phyloP scores from a whole-genome alignment of 2,888 invertebrate genomes.

The Synergus umbraculus region DNA sequence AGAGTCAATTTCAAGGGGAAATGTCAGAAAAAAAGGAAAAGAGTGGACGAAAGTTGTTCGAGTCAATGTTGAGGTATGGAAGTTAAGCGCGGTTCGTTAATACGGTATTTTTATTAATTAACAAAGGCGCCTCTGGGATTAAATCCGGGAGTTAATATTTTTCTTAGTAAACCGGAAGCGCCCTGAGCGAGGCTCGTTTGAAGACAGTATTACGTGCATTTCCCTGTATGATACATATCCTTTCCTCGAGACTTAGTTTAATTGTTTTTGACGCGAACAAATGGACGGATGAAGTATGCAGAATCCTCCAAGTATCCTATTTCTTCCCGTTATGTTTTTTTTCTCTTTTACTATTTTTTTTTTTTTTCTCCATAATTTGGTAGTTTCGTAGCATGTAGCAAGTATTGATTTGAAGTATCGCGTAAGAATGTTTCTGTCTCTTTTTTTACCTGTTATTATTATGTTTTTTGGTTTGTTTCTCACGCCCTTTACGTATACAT shows the following conservation, averaged over 20 bases:
- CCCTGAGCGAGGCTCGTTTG: constrained; percentile 52
- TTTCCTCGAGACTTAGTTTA: constrained; percentile 27
- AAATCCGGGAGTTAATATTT: neutral
- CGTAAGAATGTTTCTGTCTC: constrained; percentile 59
- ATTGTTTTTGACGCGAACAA: constrained; percentile 30
- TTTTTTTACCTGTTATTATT: constrained; percentile 58
- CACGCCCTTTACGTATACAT: constrained; percentile 28
- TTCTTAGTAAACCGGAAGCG: neutral
- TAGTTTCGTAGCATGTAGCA: constrained; percentile 58
- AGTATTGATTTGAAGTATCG: constrained; percentile 60
- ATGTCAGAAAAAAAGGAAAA: neutral
- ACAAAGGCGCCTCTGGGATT: constrained; percentile 9
- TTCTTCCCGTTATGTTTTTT: constrained; percentile 53
- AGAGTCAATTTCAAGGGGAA: neutral
- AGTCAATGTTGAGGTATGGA: neutral
- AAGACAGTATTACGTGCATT: constrained; percentile 54
- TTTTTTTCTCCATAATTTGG: constrained; percentile 44
- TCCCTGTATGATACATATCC: constrained; percentile 5
- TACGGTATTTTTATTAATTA: constrained; percentile 28
- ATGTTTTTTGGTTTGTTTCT: constrained; percentile 53
- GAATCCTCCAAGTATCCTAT: constrained; percentile 47
- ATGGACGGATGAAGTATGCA: constrained; percentile 13
- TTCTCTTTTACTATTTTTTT: constrained; percentile 48
- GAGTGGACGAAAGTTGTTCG: neutral
- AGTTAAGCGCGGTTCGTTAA: constrained; percentile 1